Evolutionary conservation across 2,797 vertebrate species (phyloP).

Genomic region (Forpus xanthops): DNA sequence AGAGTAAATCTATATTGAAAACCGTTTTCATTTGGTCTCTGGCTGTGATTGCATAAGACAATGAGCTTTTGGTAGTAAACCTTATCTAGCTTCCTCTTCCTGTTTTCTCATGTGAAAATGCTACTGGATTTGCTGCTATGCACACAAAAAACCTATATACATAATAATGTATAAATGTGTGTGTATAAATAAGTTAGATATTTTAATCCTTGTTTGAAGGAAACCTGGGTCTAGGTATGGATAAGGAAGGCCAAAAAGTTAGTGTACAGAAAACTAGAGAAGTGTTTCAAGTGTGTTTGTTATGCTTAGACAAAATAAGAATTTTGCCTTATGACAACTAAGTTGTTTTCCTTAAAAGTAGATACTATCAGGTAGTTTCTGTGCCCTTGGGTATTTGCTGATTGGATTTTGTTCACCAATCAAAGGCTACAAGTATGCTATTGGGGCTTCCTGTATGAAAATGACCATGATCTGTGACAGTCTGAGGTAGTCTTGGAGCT

Average conservation of each 20-base stretch:
- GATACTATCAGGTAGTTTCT: not conserved
- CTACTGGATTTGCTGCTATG: not conserved
- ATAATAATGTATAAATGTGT: not conserved
- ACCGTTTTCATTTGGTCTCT: not conserved
- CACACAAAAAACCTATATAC: not conserved
- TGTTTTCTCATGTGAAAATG: not conserved
- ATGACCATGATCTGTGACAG: not conserved
- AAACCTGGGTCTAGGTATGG: not conserved
- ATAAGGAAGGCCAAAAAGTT: not conserved
- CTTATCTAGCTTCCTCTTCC: not conserved
- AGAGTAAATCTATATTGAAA: not conserved
- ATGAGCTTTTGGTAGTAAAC: not conserved
- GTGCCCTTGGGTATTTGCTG: not conserved
- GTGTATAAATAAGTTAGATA: not conserved
- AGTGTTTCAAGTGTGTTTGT: not conserved
- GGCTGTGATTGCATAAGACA: not conserved
- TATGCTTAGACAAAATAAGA: not conserved
- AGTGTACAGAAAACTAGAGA: not conserved
- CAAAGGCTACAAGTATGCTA: not conserved
- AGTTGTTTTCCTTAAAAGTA: not conserved
- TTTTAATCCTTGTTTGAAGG: not conserved
- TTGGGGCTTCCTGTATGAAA: not conserved
- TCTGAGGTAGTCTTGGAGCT: not conserved
- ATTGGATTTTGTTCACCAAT: not conserved
- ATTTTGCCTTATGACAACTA: not conserved